Base-by-base conservation (phyloP, 2,113 vertebrate species). In the Cinclus cinclus region DNA sequence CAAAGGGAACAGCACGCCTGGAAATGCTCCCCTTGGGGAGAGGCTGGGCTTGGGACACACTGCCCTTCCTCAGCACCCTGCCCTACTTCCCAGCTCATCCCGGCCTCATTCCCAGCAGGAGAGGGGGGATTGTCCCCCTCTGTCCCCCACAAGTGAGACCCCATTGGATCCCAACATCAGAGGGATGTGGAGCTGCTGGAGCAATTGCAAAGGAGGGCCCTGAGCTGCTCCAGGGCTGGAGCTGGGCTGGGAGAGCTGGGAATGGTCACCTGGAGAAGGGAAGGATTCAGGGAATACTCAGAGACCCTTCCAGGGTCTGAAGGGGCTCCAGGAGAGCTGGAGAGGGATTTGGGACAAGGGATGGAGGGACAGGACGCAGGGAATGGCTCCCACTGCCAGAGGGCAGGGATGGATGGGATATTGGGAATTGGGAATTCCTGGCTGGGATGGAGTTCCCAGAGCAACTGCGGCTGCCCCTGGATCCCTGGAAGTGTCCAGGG, bases 401-500 rank as follows among this genome's bases (percentile, higher is more conserved):
- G 35, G 2, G 19, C 37, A 44, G 41, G 62, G 15, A 6, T 8
- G 2, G n/a, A 1, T 49, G 49, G 81, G 50, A 42, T 4, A 0
- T 21, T 9, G 52, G 44, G 11, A 2, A 13, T 37, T 37, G 8
- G 30, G 53, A 21, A 21, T 33, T 55, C 53, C 53, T 13, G 16
- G 8, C 35, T 39, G 67, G 27, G 35, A 1, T 31, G 52, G 52
- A 3, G n/a, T 44, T 44, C 18, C 59, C 82, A 56, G 70, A 49
- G 15, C 0, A 25, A 30, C 70, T n/a, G 60, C 1, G 42, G n/a
- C 42, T 67, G 70, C 12, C 42, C 30, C 60, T 44, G 81, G 27
- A 58, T 50, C 62, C 52, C 31, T 50, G 71, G 31, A 0, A 7
- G 7, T 18, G 31, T 3, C 44, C 62, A 2, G 58, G 44, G 62